A percentile compares a stretch with the other conserved stretches of the same genome.
Evolutionary conservation across 2,113 vertebrate species (phyloP).

Genomic region (Oryzias curvinotus): DNA sequence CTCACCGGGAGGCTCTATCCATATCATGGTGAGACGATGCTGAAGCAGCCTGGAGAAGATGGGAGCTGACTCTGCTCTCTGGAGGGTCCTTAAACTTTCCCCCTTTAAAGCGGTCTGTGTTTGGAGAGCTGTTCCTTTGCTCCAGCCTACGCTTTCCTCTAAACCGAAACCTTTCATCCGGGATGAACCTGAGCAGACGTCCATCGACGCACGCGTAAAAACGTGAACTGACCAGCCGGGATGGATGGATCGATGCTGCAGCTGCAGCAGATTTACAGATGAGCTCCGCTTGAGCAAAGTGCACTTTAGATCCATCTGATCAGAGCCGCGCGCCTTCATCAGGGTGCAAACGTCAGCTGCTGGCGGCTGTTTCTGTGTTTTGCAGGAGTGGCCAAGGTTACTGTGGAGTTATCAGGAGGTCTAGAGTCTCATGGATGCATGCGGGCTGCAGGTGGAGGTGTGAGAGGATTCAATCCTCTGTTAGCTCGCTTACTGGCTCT

Average conservation of each 20-base stretch:
- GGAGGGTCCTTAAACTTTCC: constrained; percentile 60
- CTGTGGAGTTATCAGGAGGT: constrained; percentile 41
- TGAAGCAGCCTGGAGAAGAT: constrained; percentile 59
- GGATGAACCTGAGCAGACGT: neutral
- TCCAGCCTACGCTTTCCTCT: too few species aligned
- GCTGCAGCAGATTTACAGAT: constrained; percentile 69
- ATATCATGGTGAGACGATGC: constrained; percentile 58
- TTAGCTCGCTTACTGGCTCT: constrained; percentile 53
- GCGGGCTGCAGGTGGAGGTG: constrained; percentile 33
- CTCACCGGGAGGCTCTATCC: constrained; percentile 46
- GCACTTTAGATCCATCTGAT: constrained; percentile 31
- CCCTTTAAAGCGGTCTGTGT: constrained; percentile 54
- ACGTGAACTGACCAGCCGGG: constrained; percentile 30
- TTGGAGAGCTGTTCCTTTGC: constrained; percentile 1
- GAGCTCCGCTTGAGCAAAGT: constrained; percentile 33
- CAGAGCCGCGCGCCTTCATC: constrained; percentile 48
- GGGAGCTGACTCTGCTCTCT: constrained; percentile 51
- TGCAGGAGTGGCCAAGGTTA: constrained; percentile 54
- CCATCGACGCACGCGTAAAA: neutral
- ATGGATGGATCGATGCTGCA: constrained; percentile 60
- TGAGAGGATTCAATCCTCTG: constrained; percentile 48
- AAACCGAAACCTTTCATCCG: too few species aligned
- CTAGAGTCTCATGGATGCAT: constrained; percentile 27
- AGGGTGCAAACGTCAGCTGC: constrained; percentile 57
- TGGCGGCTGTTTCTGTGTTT: constrained; percentile 43